phyloP scores from a whole-genome alignment of 2,888 invertebrate species.

The Piscicola geometra region DNA sequence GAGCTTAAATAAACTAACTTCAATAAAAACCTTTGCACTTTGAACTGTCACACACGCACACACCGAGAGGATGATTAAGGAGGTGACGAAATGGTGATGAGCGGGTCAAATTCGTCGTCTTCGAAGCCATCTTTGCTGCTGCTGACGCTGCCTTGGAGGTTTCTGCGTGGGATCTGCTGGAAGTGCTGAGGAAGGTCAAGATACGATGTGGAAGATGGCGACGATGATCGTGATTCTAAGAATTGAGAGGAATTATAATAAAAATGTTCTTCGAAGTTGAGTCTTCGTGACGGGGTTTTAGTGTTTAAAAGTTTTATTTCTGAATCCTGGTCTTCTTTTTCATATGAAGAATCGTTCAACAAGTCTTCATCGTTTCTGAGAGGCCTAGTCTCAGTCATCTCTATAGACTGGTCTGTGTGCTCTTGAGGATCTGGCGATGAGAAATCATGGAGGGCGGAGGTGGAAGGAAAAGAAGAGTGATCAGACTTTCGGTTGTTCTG shows the following conservation, averaged over 20 bases:
- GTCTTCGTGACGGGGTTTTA: neutral
- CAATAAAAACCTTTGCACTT: too few relatives aligned
- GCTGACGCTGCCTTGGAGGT: neutral
- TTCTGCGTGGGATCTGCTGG: neutral
- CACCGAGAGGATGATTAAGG: too few relatives aligned
- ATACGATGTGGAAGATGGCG: neutral
- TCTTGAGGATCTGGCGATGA: neutral
- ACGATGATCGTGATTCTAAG: neutral
- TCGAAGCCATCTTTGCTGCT: neutral
- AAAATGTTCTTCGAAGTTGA: neutral
- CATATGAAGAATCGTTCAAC: neutral
- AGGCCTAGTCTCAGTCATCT: neutral
- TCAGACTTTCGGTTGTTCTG: neutral
- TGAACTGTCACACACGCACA: too few relatives aligned
- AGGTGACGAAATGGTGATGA: too few relatives aligned
- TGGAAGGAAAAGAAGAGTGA: neutral
- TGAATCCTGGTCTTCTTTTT: neutral
- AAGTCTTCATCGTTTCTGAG: neutral
- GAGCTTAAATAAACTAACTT: neutral
- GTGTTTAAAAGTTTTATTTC: neutral
- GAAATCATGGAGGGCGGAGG: neutral
- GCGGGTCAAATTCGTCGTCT: neutral
- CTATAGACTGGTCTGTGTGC: neutral
- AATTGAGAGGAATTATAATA: neutral
- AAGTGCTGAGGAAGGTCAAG: neutral